Base-by-base conservation (phyloP, 2,888 invertebrate genomes). In the Eupithecia abbreviata region DNA sequence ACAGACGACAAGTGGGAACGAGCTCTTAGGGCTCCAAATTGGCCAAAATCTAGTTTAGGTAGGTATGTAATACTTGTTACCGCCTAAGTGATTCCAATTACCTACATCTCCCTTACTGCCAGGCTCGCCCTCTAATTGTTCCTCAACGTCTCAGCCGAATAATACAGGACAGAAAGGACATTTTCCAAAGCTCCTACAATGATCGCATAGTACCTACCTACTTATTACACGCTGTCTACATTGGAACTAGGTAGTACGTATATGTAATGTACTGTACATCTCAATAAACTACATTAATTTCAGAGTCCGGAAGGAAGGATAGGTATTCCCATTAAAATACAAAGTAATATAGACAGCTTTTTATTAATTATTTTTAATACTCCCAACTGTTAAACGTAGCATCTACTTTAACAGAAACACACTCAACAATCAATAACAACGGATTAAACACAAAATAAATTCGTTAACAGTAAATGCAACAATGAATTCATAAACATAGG, bases 401-500 rank as follows among this genome's bases (percentile, higher is more conserved):
- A 72, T n/a, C 12, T 62, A 49, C 9, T 1, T 62, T 58, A 71
- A 70, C 41, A 85, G 85, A 84, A 82, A 82, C 84, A 84, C 81
- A 84, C 85, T 84, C 84, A 85, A 85, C 83, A 87, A 72, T 80
- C 68, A 79, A 30, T 72, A 79, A 77, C 67, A 78, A 82, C 83
- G 47, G 75, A 84, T 84, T 84, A 82, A 87, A 91, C 89, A 91
- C 85, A 90, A 93, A 92, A 92, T 93, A 94, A 94, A 94, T 94
- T 94, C 94, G 92, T 90, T 93, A 91, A 90, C 88, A 91, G 90
- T 94, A 94, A 94, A 94, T 94, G 94, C 94, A 92, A 84, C 86
- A 84, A 80, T 45, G 18, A 68, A 10, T 43, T 68, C 67, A 68
- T 30, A 62, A 58, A 62, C 62, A 62, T 18, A 58, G 18, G 55